Conservation (phyloP, 2,888 invertebrate species). For the Hemicrepidius hirtus region DNA sequence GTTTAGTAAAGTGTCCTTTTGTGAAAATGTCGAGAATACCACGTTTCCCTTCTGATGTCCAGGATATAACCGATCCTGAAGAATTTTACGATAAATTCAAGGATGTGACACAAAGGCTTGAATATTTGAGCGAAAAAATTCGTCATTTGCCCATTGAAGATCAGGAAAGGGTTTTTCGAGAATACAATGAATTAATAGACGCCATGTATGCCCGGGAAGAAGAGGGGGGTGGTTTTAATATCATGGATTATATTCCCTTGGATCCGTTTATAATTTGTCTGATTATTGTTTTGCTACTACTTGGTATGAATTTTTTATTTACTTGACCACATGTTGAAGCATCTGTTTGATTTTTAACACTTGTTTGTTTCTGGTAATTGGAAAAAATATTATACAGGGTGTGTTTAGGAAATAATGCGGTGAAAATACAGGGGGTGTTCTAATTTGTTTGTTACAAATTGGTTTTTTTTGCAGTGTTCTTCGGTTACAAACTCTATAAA, state of each 20-base stretch:
- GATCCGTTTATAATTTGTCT: not conserved
- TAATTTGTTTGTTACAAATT: not conserved
- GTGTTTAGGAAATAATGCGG: too few species aligned
- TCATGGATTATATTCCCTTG: too few species aligned
- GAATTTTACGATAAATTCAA: not conserved
- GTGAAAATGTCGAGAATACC: too few species aligned
- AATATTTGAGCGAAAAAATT: not conserved
- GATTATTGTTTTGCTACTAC: not conserved
- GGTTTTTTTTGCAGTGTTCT: conserved; percentile 81
- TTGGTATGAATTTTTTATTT: not conserved
- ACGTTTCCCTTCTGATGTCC: not conserved
- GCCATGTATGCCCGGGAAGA: too few species aligned
- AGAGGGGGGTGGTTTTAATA: too few species aligned
- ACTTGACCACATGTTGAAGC: too few species aligned
- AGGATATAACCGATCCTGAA: not conserved
- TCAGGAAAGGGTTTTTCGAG: not conserved
- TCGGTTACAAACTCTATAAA: conserved; percentile 89
- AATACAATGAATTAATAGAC: too few species aligned
- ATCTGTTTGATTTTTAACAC: too few species aligned
- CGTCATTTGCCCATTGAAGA: not conserved
- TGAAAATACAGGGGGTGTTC: not conserved
- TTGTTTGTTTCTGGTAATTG: too few species aligned
- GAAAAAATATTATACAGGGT: too few species aligned
- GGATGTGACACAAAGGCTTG: not conserved
- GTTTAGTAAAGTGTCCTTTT: too few species aligned